Percentiles rank a stretch among this genome's conserved stretches.
Conservation (phyloP, 2,888 invertebrate genomes). For the Gymnocheta viridis region DNA sequence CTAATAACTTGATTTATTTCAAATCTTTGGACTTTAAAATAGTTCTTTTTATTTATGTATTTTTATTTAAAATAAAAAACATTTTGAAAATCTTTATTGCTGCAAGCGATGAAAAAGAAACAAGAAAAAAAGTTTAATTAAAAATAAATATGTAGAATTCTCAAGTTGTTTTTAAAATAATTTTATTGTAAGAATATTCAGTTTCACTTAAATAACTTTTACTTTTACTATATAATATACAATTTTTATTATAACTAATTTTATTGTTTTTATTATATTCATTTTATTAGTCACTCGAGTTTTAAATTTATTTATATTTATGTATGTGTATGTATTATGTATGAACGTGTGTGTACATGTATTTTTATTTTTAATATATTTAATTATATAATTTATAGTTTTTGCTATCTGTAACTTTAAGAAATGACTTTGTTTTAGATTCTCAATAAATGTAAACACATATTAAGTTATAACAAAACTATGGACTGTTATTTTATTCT, state of each 20-base stretch:
- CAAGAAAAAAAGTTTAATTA: neutral
- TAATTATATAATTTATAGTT: conserved; percentile 9
- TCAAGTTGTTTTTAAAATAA: conserved; percentile 34
- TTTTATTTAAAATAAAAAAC: no score
- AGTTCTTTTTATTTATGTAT: no score
- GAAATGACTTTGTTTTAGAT: conserved; percentile 18
- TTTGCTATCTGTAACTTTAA: conserved; percentile 19
- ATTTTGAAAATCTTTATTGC: no score
- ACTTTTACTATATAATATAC: conserved; percentile 61
- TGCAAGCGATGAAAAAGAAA: neutral
- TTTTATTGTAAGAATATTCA: conserved; percentile 61
- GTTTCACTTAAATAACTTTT: conserved; percentile 60
- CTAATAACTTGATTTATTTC: no score
- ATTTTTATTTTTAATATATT: conserved; percentile 4
- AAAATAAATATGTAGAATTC: neutral
- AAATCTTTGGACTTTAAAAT: no score
- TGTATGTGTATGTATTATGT: no score
- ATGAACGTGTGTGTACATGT: no score
- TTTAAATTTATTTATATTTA: conserved; percentile 1
- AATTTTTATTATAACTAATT: conserved; percentile 45
- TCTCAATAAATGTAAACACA: neutral
- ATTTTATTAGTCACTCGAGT: conserved; percentile 41
- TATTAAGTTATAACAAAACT: conserved; percentile 22
- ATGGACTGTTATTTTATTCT: neutral
- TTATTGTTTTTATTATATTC: conserved; percentile 46